A percentile compares a stretch with the other conserved stretches of the same genome.
These are phyloP conservation scores for Cyprinus carpio DNA, from an alignment of 2,113 vertebrate species.

Conservation along the genomic window DNA sequence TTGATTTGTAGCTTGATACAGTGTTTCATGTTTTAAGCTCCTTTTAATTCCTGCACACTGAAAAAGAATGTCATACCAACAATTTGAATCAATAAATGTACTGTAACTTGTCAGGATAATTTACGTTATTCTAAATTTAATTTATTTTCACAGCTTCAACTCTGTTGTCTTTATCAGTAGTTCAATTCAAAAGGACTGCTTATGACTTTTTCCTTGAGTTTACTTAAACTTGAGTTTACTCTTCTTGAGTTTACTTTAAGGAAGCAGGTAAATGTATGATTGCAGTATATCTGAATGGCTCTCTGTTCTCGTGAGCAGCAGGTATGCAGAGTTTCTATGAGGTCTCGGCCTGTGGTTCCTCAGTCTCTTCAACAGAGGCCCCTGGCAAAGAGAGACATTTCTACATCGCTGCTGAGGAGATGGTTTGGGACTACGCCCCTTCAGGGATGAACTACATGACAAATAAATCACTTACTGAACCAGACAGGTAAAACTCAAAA, in stretches of 20 bases:
- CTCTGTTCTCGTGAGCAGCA: conserved; percentile 69
- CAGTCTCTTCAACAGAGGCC: conserved; percentile 36
- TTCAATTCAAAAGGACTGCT: not conserved
- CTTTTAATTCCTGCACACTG: not conserved
- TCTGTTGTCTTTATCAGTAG: not conserved
- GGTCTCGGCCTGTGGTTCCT: conserved; percentile 75
- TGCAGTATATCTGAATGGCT: not conserved
- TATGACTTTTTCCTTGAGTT: not conserved
- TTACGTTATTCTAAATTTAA: not conserved
- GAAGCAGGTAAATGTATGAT: not conserved
- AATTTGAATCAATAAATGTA: not conserved
- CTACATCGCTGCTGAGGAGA: conserved; percentile 85
- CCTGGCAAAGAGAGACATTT: conserved; percentile 76
- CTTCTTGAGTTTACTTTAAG: not conserved
- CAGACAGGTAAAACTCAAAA: conserved; percentile 74
- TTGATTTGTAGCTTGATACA: not conserved
- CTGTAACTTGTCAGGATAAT: not conserved
- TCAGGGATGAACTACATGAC: conserved; percentile 78
- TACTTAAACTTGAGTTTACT: no score
- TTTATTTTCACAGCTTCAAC: not conserved
- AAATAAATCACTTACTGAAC: conserved; percentile 74
- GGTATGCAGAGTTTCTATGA: conserved; percentile 91
- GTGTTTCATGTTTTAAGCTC: not conserved
- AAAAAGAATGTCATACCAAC: not conserved
- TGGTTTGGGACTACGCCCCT: conserved; percentile 87